phyloP scores from a whole-genome alignment of 1,140 invertebrate species.

The Muscidifurax raptorellus region DNA sequence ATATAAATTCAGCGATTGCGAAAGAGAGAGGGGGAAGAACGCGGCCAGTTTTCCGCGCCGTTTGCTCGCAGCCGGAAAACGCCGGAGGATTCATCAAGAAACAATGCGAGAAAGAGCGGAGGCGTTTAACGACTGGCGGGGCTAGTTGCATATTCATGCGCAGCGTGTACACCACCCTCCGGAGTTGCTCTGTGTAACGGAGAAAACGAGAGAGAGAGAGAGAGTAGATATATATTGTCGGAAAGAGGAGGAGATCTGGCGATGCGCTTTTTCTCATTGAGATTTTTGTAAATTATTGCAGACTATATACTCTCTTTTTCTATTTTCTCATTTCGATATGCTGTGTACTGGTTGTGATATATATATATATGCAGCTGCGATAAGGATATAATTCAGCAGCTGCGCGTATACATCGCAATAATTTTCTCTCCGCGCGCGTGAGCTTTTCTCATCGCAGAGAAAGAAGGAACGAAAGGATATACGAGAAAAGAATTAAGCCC shows the following conservation, averaged over 20 bases:
- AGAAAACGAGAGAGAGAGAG: slow-evolving; percentile 1
- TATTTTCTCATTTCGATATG: background rate
- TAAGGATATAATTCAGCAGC: background rate
- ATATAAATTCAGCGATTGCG: slow-evolving; percentile 10
- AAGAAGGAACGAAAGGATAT: background rate
- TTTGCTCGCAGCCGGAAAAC: slow-evolving; percentile 5
- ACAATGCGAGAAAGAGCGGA: slow-evolving; percentile 15
- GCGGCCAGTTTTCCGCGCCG: slow-evolving; percentile 12
- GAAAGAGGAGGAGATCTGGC: no score
- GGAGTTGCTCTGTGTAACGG: background rate
- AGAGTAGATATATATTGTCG: background rate
- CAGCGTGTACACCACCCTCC: background rate
- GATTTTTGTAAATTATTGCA: background rate
- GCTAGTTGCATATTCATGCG: slow-evolving; percentile 14
- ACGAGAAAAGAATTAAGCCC: background rate
- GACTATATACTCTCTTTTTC: background rate
- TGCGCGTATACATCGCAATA: no score
- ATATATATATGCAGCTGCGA: background rate
- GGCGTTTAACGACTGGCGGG: slow-evolving; percentile 10
- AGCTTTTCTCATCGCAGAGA: background rate
- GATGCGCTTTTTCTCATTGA: background rate
- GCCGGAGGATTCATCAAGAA: slow-evolving; percentile 5
- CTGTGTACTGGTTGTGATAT: background rate
- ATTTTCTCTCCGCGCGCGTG: background rate
- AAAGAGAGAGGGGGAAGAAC: background rate